Base-by-base conservation (phyloP, 2,888 invertebrate species). In the Theretra japonica region DNA sequence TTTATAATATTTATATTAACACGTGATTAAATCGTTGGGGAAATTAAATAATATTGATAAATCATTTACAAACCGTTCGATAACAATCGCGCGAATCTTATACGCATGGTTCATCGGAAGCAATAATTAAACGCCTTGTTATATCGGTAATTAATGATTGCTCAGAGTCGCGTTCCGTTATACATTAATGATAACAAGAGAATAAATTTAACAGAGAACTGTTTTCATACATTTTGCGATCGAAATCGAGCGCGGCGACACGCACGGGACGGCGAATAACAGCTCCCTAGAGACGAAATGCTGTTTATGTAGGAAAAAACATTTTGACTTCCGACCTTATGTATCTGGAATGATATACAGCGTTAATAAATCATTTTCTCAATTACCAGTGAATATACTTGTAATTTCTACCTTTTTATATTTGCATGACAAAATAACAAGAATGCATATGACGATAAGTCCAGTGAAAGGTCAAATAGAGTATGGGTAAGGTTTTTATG, bases 191-290 rank as follows among this genome's bases (percentile, higher is more conserved):
- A 84, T 85, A 87, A 85, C 82, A 76, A 30, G 62, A 28, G 68
- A 62, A 53, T 11, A 70, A 21, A 70, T 53, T 53, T 60, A 17
- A 50, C 11, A 50, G 60, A 59, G 70, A 15, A 62, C 30, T 23
- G 50, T 48, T 62, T 75, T 82, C 82, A 81, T 82, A 79, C 83
- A 83, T 83, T 80, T 77, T 74, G 77, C 78, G 83, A 84, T 84
- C 59, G n/a, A 50, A 23, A 72, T 80, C 80, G 84, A 87, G 86
- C 81, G 81, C 73, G 81, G 84, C 85, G 82, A 87, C 88, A 88
- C 86, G 84, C 85, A 86, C 77, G 80, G 23, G 41, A 41, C 17
- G 81, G 79, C 83, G 84, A 84, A 76, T 79, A 83, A 79, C 79
- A 77, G 78, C 73, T 75, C 77, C 75, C 80, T 33, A 21, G 58